Percentiles rank a stretch among this genome's conserved stretches.
Evolutionary conservation across 2,113 vertebrate species (phyloP).

Genomic region (Mastomys natalensis): DNA sequence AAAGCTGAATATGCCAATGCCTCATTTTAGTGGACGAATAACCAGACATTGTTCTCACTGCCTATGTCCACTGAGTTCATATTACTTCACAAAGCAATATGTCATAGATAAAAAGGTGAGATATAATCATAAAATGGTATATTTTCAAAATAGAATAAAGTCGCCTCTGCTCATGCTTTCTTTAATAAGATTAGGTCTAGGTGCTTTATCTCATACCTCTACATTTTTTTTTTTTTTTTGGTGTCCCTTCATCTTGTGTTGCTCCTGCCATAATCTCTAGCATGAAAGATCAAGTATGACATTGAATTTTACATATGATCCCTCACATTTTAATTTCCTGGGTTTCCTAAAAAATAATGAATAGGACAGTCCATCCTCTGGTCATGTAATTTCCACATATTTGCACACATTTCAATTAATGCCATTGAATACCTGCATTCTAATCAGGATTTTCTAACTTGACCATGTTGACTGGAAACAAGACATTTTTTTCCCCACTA

Average conservation of each 20-base stretch:
- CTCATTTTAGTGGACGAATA: not conserved
- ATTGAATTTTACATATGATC: not conserved
- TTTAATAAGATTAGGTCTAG: not conserved
- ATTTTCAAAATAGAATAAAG: not conserved
- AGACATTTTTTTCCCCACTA: not conserved
- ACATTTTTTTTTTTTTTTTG: not conserved
- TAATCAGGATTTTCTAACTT: not conserved
- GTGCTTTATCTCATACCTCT: not conserved
- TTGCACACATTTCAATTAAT: not conserved
- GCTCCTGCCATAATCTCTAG: not conserved
- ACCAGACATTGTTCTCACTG: not conserved
- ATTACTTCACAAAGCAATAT: not conserved
- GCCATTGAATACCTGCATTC: not conserved
- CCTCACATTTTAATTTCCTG: not conserved
- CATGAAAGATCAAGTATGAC: not conserved
- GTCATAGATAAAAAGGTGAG: not conserved
- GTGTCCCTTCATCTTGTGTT: not conserved
- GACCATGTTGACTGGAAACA: not conserved
- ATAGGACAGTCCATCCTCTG: too few relatives aligned
- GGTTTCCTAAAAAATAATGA: not conserved
- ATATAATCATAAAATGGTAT: not conserved
- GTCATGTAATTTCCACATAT: not conserved
- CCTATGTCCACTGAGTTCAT: not conserved
- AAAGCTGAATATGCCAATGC: not conserved
- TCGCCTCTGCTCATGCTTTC: not conserved